Base-by-base conservation (phyloP, 2,797 vertebrate genomes). In the Dallia pectoralis region DNA sequence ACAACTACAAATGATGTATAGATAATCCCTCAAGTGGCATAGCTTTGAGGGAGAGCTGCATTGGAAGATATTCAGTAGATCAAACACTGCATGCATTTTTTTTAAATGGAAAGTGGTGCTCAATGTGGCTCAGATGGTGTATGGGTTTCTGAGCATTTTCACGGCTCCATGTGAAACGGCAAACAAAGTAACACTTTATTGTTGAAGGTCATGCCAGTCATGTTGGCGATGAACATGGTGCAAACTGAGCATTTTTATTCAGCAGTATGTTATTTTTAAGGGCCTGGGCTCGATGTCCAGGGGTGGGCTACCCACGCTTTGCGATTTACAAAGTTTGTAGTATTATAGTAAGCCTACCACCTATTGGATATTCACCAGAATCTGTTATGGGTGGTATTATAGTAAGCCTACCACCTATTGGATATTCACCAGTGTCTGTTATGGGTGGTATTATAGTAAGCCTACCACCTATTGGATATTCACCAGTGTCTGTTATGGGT, bases 41-140 rank as follows among this genome's bases (percentile, higher is more conserved):
- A 16, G 48, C 18, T 19, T 16, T 51, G 16, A 51, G 48, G 48
- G 48, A 51, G 48, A 51, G 48, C 48, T 51, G 18, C 48, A 19
- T 4, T 51, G 48, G 48, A 19, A 51, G 48, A 19, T 51, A 19
- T 51, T 16, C 48, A 62, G n/a, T n/a, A n/a, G n/a, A n/a, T 62
- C 30, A 19, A 36, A 22, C 69, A 71, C 29, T n/a, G n/a, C n/a
- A n/a, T n/a, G n/a, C n/a, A n/a, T n/a, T n/a, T n/a, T n/a, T n/a
- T n/a, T n/a, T 53, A 53, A 25, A 47, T 74, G 67, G 48, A 25
- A 25, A 47, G 66, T 18, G 30, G 51, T 5, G 9, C 19, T 82
- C 74, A 75, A 72, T 77, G 81, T 83, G 74, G 82, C 77, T 79
- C 1, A 22, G 22, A 71, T 56, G 27, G 59, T 22, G 51, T 29